Evolutionary conservation across 2,888 invertebrate genomes (phyloP).

Genomic region (Leptopilina myrica): DNA sequence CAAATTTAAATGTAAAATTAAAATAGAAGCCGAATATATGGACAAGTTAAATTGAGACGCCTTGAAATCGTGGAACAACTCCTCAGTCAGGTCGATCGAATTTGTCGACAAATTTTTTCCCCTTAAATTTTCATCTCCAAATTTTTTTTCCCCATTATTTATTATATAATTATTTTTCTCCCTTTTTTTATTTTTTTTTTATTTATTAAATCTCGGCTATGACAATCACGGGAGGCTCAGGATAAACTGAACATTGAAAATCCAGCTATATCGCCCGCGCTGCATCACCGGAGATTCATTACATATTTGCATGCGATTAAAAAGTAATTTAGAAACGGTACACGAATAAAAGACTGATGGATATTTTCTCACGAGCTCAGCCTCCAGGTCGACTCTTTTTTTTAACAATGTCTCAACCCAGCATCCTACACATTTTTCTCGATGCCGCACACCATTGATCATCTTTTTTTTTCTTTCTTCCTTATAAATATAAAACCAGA

Average conservation of each 20-base stretch:
- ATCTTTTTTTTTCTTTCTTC: not conserved
- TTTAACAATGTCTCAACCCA: slow-evolving; percentile 21
- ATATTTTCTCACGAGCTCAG: slow-evolving; percentile 52
- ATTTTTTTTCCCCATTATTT: not conserved
- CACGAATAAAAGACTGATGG: slow-evolving; percentile 44
- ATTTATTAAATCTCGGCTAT: slow-evolving; percentile 36
- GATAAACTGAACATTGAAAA: slow-evolving; percentile 35
- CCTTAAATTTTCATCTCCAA: not conserved
- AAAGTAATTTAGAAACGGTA: slow-evolving; percentile 48
- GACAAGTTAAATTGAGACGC: slow-evolving; percentile 4
- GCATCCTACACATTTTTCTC: slow-evolving; percentile 29
- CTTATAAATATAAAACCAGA: not conserved
- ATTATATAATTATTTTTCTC: too few relatives aligned
- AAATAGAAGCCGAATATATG: too few relatives aligned
- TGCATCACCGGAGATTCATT: slow-evolving; percentile 37
- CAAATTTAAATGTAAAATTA: not conserved
- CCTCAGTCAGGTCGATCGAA: slow-evolving; percentile 23
- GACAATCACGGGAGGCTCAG: slow-evolving; percentile 53
- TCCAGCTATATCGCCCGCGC: slow-evolving; percentile 46
- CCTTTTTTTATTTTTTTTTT: not conserved
- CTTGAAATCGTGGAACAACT: slow-evolving; percentile 41
- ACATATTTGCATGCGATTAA: slow-evolving; percentile 30
- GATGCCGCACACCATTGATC: slow-evolving; percentile 31
- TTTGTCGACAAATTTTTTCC: not conserved
- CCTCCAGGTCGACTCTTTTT: slow-evolving; percentile 51